These are phyloP conservation scores for Scaptodrosophila lebanonensis DNA, from an alignment of 1,140 invertebrate genomes.

Conservation along the genomic window DNA sequence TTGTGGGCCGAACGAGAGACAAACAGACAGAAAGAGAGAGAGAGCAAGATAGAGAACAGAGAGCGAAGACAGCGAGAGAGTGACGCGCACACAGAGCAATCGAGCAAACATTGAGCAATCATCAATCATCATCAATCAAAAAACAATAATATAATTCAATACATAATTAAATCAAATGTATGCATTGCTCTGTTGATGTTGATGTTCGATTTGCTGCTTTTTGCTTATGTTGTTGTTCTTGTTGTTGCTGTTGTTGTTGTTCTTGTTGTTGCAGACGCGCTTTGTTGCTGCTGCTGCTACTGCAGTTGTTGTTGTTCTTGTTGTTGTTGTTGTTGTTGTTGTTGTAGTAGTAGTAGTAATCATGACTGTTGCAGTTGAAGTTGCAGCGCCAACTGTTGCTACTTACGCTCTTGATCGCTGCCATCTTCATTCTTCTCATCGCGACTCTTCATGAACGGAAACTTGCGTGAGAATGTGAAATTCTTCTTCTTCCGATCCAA, in stretches of 20 bases:
- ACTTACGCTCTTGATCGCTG: slow-evolving; percentile 99
- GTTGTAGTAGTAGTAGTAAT: slow-evolving; percentile 4
- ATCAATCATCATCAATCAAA: too few relatives aligned
- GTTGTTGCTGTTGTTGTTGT: slow-evolving; percentile 12
- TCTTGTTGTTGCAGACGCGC: background rate
- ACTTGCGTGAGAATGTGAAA: slow-evolving; percentile 97
- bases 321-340: slow-evolving; percentile 2
- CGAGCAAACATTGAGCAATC: too few relatives aligned
- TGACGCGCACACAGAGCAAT: too few relatives aligned
- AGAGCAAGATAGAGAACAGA: background rate
- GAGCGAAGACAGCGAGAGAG: too few relatives aligned
- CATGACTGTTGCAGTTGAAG: slow-evolving; percentile 9
- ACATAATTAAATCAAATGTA: too few relatives aligned
- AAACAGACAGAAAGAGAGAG: background rate
- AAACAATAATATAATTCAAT: too few relatives aligned
- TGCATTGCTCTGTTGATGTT: too few relatives aligned
- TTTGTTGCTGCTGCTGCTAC: background rate
- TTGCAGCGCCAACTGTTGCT: slow-evolving; percentile 16
- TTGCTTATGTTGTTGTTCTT: slow-evolving; percentile 17
- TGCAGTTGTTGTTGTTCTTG: background rate
- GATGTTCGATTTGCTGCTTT: too few relatives aligned
- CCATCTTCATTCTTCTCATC: slow-evolving; percentile 98
- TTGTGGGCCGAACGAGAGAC: slow-evolving; percentile 4
- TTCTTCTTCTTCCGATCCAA: slow-evolving; percentile 98
- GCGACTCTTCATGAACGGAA: slow-evolving; percentile 99